Base-by-base conservation (phyloP, 1,140 invertebrate genomes). In the Thalassaphorura encarpata region DNA sequence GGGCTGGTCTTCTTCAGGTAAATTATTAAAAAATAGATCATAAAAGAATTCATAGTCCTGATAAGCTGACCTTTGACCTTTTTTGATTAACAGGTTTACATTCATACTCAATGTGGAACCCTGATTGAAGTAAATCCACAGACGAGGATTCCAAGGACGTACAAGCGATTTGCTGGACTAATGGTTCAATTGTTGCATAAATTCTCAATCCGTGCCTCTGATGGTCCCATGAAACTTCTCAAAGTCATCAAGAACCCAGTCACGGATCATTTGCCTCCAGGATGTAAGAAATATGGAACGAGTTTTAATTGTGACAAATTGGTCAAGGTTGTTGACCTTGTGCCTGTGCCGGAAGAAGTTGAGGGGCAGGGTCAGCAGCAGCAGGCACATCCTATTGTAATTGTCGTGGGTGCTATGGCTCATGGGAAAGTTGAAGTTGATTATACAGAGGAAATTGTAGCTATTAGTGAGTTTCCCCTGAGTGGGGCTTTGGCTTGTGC, bases 171-270 rank as follows among this genome's bases (percentile, higher is more conserved):
- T 80, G 91, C 93, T 68, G 95, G 94, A 40, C 73, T 99, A 18
- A 98, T 99, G 84, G 91, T 99, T 40, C 95, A 99, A 80, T 75
- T 99, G 13, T 77, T 99, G 40, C 91, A 97, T 68, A 97, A 97
- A 75, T 86, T 94, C 67, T 83, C 82, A 56, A 89, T 99, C 23
- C 76, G 90, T 67, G 89, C 96, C 41, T 82, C 83, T 19, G 89
- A 97, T 71, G 83, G 83, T 1, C 81, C 86, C 1, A 83, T 93
- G 69, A 97, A 95, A 69, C 70, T 99, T 21, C 71, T 99, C 43
- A 96, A 95, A 78, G 89, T 98, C 5, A 96, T 99, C 40, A 97
- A 95, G 72, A 99, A 99, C 76, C 97, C 97, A 2, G 77, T 99
- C 0, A 89, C 84, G 2, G 80, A 90, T 69, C 93, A 99, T 76